Conservation (phyloP, 2,113 vertebrate genomes). For the Hystrix cristata region DNA sequence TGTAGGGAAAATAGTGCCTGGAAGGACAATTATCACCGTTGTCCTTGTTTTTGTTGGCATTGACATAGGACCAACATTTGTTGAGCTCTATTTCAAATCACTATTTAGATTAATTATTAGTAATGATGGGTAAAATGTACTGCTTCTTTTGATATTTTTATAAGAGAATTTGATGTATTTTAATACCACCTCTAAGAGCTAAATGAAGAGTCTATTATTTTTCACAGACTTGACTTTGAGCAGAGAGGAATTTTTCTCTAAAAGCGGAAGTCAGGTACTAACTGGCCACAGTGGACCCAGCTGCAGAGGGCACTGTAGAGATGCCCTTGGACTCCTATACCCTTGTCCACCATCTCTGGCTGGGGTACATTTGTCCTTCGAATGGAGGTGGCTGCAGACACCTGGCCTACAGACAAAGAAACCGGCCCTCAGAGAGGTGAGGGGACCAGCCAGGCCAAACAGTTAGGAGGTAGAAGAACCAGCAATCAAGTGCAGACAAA, state of each 20-base stretch:
- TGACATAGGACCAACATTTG: neutral
- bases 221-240: neutral
- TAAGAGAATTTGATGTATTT: neutral
- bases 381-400: neutral
- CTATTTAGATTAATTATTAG: neutral
- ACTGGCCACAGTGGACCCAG: neutral
- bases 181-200: neutral
- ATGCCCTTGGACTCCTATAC: neutral
- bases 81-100: neutral
- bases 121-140: neutral
- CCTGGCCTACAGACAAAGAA: neutral
- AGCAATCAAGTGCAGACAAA: neutral
- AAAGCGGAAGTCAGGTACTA: neutral
- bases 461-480: too few relatives aligned
- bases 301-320: neutral
- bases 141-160: neutral
- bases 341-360: neutral
- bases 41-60: neutral
- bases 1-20: neutral
- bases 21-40: accelerated
- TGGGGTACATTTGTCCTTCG: neutral
- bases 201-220: neutral
- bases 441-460: neutral
- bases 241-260: neutral
- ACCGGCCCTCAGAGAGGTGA: neutral